Evolutionary conservation across 2,113 vertebrate genomes (phyloP), one percentile per base, ranked within the genome.

Genomic region (Orycteropus afer): DNA sequence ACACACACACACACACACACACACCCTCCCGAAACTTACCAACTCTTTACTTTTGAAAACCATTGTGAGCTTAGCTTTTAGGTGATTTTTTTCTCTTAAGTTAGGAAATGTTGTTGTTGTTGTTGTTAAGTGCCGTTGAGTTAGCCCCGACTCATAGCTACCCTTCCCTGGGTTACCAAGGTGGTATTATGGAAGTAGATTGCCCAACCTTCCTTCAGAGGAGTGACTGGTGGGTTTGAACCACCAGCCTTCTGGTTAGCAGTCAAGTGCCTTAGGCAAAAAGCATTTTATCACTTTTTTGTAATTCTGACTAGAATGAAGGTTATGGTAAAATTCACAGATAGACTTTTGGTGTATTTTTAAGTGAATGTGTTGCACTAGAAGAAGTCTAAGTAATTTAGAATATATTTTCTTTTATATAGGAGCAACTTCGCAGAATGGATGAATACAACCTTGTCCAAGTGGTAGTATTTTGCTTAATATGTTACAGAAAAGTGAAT

Each of bases 401-500:
- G 1, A 79, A 77, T 67, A 1, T 8, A 27, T 94, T 89, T 80
- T 1, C 37, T 93, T 91, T 88, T 76, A 29, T n/a, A 27, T 65
- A 96, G 91, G 83, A 91, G 4, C 69, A 91, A 34, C n/a, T 91
- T 93, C 40, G 0, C 55, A 87, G 32, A 77, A 82, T 63, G 59
- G 94, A 40, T 53, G 51, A 82, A 51, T 23, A 90, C 53, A 91
- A 22, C 18, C 73, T 51, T 17, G 0, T n/a, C 34, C 92, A 73
- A 57, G 2, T 55, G 94, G 94, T 97, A 97, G 53, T 73, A 73
- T 92, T 84, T 96, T 77, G 10, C 6, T 86, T 69, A 47, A 45
- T 74, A 55, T 53, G 29, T 81, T 67, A 37, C 11, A 53, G 20
- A 80, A 40, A 76, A 42, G n/a, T 78, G 53, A 67, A 23, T n/a